Evolutionary conservation across 2,888 invertebrate genomes (phyloP).

Genomic region (Hydrotaea cyrtoneurina): DNA sequence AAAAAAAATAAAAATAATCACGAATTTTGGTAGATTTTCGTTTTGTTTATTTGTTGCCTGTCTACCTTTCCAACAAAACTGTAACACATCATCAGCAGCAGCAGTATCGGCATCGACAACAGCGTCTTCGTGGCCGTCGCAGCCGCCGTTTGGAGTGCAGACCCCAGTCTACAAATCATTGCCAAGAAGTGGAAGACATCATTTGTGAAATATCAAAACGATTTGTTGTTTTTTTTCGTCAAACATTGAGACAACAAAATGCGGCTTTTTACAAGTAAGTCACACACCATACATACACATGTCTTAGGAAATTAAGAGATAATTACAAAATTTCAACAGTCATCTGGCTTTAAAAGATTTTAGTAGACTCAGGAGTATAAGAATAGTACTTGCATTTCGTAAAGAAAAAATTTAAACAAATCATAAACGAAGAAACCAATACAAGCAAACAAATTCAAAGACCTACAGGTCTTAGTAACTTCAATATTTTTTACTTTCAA

Average conservation of each 20-base stretch:
- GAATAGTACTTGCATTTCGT: no score
- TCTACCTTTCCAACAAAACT: background rate
- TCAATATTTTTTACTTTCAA: no score
- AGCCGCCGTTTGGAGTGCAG: background rate
- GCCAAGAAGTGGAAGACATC: conserved; percentile 38
- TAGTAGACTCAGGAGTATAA: no score
- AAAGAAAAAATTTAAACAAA: no score
- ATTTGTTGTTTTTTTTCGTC: conserved; percentile 34
- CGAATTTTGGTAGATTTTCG: conserved; percentile 30
- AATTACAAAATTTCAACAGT: no score
- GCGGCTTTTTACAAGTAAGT: conserved; percentile 63
- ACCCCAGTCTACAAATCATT: background rate
- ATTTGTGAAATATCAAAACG: conserved; percentile 48
- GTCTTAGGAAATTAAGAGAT: background rate
- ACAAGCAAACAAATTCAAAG: no score
- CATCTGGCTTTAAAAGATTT: no score
- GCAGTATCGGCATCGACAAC: background rate
- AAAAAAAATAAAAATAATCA: conserved; percentile 28
- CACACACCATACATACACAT: background rate
- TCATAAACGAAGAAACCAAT: no score
- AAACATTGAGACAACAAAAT: conserved; percentile 26
- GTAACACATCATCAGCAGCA: background rate
- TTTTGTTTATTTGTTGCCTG: background rate
- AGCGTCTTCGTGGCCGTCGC: background rate
- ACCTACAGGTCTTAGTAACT: no score